These are phyloP conservation scores for Lepisosteus osseus DNA, from an alignment of 2,113 vertebrate genomes.

Conservation along the genomic window DNA sequence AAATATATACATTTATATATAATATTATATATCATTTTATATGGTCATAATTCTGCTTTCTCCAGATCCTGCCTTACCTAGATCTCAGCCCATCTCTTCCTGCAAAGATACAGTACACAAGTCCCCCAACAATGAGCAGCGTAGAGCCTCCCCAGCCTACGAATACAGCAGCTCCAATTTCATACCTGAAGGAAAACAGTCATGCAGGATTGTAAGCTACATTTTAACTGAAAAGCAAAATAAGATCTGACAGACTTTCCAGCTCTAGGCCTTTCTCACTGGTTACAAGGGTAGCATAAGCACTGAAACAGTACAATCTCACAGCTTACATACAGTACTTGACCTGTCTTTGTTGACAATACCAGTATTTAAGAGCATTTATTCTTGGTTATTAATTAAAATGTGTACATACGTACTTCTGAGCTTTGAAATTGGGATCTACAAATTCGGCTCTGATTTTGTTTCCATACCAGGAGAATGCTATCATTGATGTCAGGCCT, in stretches of 20 bases:
- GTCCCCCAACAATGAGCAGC: constrained; percentile 79
- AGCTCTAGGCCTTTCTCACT: no score
- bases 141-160: constrained; percentile 90
- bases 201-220: no score
- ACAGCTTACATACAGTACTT: no score
- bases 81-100: constrained; percentile 53
- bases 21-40: no score
- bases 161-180: constrained; percentile 89
- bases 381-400: no score
- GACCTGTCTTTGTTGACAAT: no score
- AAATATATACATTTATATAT: no score
- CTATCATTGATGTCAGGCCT: constrained; percentile 88
- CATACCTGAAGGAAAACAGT: constrained; percentile 69
- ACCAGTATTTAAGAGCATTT: no score
- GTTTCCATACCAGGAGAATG: constrained; percentile 87
- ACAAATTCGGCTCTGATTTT: constrained; percentile 81
- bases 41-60: not conserved
- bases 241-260: no score
- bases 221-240: no score
- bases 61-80: constrained; percentile 31
- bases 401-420: constrained; percentile 68
- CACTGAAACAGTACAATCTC: no score
- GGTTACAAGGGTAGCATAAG: no score
- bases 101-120: constrained; percentile 75
- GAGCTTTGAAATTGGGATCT: constrained; percentile 75